Conservation (phyloP, 2,113 vertebrate genomes). For the Bubo bubo region DNA sequence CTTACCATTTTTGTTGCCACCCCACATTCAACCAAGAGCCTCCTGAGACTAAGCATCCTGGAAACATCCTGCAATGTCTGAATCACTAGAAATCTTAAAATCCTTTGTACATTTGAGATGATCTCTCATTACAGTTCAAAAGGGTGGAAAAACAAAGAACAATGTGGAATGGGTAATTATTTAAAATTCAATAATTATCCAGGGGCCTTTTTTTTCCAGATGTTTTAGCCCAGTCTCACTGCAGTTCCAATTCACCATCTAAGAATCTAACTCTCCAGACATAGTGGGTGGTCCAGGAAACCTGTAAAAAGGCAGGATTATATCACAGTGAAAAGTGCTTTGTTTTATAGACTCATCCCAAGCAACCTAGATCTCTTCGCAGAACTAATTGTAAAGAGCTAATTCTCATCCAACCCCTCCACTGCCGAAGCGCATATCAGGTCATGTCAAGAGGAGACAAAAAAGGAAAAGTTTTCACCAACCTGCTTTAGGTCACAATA, state of each 20-base stretch:
- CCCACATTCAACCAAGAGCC: neutral
- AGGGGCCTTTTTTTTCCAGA: neutral
- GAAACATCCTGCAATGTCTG: neutral
- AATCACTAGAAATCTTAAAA: neutral
- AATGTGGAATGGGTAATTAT: neutral
- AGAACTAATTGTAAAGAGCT: neutral
- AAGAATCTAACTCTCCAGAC: neutral
- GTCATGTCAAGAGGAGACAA: neutral
- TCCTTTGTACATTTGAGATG: neutral
- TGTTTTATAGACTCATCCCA: neutral
- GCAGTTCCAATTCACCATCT: neutral
- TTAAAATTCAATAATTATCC: neutral
- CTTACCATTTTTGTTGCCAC: neutral
- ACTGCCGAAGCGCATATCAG: neutral
- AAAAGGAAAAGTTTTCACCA: neutral
- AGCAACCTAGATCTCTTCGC: neutral
- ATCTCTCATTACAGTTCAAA: neutral
- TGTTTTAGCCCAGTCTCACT: neutral
- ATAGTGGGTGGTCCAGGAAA: neutral
- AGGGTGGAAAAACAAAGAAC: neutral
- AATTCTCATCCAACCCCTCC: neutral
- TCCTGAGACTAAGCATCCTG: neutral
- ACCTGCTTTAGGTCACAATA: neutral
- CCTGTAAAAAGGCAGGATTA: neutral
- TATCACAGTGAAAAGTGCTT: neutral